Evolutionary conservation across 2,888 invertebrate genomes (phyloP).

Genomic region (Erebia aethiops): DNA sequence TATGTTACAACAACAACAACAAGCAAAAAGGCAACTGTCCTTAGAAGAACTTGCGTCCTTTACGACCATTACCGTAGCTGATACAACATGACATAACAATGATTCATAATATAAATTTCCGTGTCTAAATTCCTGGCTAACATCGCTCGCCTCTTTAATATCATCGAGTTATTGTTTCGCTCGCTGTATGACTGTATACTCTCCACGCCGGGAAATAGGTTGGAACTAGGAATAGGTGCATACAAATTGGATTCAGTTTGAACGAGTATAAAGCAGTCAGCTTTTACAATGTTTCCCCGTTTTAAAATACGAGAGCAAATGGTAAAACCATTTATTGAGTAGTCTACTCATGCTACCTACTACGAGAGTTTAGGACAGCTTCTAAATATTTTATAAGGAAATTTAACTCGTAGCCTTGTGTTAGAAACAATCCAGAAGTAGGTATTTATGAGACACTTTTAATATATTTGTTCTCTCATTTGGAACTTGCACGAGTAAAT

Average conservation of each 20-base stretch:
- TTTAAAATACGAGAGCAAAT: constrained; percentile 4
- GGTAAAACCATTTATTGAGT: neutral
- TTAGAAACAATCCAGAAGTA: too few species aligned
- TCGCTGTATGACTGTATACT: neutral
- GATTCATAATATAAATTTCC: neutral
- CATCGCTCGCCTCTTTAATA: neutral
- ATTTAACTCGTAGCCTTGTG: neutral
- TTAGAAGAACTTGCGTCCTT: too few species aligned
- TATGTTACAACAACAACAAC: too few species aligned
- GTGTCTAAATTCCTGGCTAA: neutral
- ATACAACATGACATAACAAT: too few species aligned
- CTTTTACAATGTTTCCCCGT: constrained; percentile 5
- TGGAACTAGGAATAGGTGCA: constrained; percentile 18
- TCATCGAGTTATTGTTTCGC: constrained; percentile 15
- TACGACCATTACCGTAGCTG: too few species aligned
- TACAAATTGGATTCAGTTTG: constrained; percentile 23
- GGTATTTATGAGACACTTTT: too few species aligned
- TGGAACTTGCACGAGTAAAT: too few species aligned
- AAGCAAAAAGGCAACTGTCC: too few species aligned
- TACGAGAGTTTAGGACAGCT: neutral
- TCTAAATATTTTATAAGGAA: too few species aligned
- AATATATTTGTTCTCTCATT: too few species aligned
- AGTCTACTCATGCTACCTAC: neutral
- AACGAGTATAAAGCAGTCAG: constrained; percentile 13
- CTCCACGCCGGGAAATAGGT: constrained; percentile 1